phyloP scores from a whole-genome alignment of 2,888 invertebrate species.

The Amphipoea oculea region DNA sequence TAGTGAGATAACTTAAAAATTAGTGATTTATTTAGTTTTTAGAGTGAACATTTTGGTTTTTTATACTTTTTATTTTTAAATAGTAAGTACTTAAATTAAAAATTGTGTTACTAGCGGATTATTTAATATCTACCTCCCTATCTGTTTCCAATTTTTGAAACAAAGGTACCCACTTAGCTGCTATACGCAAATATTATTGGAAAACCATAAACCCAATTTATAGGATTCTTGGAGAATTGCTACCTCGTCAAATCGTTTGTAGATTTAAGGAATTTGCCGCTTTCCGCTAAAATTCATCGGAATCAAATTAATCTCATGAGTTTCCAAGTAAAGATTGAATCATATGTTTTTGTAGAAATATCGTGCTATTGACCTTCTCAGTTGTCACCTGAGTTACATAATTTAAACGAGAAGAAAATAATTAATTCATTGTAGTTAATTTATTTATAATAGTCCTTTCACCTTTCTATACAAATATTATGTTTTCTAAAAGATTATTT shows the following conservation, averaged over 20 bases:
- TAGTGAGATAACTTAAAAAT: neutral
- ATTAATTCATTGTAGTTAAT: constrained; percentile 1
- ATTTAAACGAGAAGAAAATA: neutral
- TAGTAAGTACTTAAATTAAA: neutral
- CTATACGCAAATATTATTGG: constrained; percentile 7
- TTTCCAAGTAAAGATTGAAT: constrained; percentile 50
- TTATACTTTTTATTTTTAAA: neutral
- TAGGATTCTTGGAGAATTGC: neutral
- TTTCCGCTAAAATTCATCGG: neutral
- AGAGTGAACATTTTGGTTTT: neutral
- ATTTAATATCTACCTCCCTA: neutral
- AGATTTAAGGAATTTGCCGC: neutral
- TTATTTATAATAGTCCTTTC: constrained; percentile 11
- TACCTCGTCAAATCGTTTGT: neutral
- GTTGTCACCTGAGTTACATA: neutral
- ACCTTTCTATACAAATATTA: constrained; percentile 5
- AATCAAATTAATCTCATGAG: neutral
- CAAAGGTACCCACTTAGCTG: neutral
- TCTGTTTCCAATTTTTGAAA: neutral
- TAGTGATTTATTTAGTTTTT: neutral
- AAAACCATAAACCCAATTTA: constrained; percentile 3
- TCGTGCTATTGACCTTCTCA: constrained; percentile 20
- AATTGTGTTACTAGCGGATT: neutral
- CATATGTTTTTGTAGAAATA: constrained; percentile 21
- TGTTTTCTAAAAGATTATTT: neutral